These are phyloP conservation scores for Cydia amplana DNA, from an alignment of 1,140 invertebrate genomes.

Conservation along the genomic window DNA sequence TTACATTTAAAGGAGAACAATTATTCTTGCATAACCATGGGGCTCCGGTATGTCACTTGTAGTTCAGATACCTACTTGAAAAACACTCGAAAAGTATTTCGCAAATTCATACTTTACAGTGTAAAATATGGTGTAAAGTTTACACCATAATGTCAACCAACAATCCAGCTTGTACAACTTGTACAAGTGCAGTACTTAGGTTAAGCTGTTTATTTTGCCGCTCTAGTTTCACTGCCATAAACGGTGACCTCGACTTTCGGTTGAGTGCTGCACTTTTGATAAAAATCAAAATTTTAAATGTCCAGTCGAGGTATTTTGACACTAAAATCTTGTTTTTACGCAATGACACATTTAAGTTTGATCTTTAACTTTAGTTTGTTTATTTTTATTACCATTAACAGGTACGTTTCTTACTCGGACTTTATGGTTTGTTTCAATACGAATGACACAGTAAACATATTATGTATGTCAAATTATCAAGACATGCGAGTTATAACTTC, in stretches of 20 bases:
- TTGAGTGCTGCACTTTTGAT: conserved; percentile 24
- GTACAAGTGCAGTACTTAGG: conserved; percentile 3
- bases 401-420: not conserved
- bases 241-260: conserved; percentile 20
- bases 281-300: conserved; percentile 15
- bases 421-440: not conserved
- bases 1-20: too few species aligned
- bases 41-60: too few species aligned
- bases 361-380: conserved; percentile 21
- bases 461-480: too few species aligned
- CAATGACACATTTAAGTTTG: conserved; percentile 1
- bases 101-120: not conserved
- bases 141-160: not conserved
- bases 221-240: conserved; percentile 20
- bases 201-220: conserved; percentile 14
- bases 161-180: too few species aligned
- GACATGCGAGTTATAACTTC: too few species aligned
- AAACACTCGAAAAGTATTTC: not conserved
- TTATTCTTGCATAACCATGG: too few species aligned
- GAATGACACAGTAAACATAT: too few species aligned
- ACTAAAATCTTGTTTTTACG: not conserved
- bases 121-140: too few species aligned
- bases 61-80: too few species aligned
- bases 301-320: not conserved
- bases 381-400: not conserved